Percentiles rank a stretch among this genome's conserved stretches.
phyloP scores from a whole-genome alignment of 2,888 invertebrate genomes.

The Zele albiditarsus region DNA sequence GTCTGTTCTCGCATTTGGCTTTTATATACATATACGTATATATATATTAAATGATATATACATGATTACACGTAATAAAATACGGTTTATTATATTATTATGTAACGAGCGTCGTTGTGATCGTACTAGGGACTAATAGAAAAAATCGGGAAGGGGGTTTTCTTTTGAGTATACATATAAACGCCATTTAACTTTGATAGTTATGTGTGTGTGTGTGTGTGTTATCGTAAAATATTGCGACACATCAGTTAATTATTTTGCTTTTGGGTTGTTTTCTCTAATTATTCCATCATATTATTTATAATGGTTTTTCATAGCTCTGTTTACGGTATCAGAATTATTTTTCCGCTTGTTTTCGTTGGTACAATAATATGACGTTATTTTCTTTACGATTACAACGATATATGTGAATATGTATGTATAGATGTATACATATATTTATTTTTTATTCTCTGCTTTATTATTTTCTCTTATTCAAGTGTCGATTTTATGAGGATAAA shows the following conservation, averaged over 20 bases:
- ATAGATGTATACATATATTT: neutral
- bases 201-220: neutral
- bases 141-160: conserved; percentile 8
- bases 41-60: conserved; percentile 35
- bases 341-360: neutral
- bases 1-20: neutral
- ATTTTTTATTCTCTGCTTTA: neutral
- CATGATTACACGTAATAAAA: conserved; percentile 20
- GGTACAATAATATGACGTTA: conserved; percentile 32
- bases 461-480: neutral
- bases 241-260: neutral
- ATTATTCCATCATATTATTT: neutral
- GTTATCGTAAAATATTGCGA: neutral
- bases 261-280: neutral
- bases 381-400: conserved; percentile 42
- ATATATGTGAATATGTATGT: conserved; percentile 32
- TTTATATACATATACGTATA: conserved; percentile 3
- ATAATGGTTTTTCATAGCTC: neutral
- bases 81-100: conserved; percentile 24
- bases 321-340: neutral
- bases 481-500: conserved; percentile 16
- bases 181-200: conserved; percentile 15
- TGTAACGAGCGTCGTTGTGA: conserved; percentile 53
- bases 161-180: conserved; percentile 17
- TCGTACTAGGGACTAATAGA: conserved; percentile 51